A percentile compares a stretch with the other conserved stretches of the same genome.
Evolutionary conservation across 2,113 vertebrate genomes (phyloP).

Genomic region (Brachionichthys hirsutus): DNA sequence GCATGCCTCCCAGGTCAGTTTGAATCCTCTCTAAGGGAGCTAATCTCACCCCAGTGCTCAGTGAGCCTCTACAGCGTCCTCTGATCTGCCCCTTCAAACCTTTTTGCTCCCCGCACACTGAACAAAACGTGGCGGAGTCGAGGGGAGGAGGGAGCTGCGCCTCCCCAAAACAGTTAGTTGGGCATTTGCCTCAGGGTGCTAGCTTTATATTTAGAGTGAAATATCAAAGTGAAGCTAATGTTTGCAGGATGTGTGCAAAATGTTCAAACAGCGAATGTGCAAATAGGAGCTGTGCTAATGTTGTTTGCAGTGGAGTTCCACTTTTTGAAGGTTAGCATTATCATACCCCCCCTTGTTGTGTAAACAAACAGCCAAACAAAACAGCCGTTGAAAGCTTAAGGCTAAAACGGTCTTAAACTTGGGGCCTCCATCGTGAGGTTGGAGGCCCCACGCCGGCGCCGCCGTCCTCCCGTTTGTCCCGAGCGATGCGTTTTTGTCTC

Average conservation of each 20-base stretch:
- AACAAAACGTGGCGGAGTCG: slow-evolving; percentile 28
- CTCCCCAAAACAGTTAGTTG: slow-evolving; percentile 31
- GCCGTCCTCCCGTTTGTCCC: neutral
- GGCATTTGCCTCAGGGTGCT: slow-evolving; percentile 19
- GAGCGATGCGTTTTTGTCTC: slow-evolving; percentile 10
- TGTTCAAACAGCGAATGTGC: too few species aligned
- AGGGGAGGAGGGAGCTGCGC: slow-evolving; percentile 17
- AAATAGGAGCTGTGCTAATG: too few species aligned
- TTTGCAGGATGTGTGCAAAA: too few species aligned
- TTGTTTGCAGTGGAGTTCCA: too few species aligned
- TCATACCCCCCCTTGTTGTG: too few species aligned
- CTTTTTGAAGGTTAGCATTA: too few species aligned
- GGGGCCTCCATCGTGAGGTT: too few species aligned
- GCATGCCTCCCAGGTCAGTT: slow-evolving; percentile 73
- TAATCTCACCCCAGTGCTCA: slow-evolving; percentile 73
- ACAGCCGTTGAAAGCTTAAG: too few species aligned
- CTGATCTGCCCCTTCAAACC: slow-evolving; percentile 73
- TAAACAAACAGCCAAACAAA: too few species aligned
- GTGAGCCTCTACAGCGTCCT: slow-evolving; percentile 71
- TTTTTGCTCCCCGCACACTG: slow-evolving; percentile 31
- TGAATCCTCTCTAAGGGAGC: slow-evolving; percentile 70
- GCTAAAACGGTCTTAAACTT: too few species aligned
- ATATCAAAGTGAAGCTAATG: too few species aligned
- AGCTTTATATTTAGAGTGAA: slow-evolving; percentile 1
- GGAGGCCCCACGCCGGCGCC: too few species aligned